These are phyloP conservation scores for Actenoides lindsayi DNA, from an alignment of 2,113 vertebrate genomes.

Conservation along the genomic window DNA sequence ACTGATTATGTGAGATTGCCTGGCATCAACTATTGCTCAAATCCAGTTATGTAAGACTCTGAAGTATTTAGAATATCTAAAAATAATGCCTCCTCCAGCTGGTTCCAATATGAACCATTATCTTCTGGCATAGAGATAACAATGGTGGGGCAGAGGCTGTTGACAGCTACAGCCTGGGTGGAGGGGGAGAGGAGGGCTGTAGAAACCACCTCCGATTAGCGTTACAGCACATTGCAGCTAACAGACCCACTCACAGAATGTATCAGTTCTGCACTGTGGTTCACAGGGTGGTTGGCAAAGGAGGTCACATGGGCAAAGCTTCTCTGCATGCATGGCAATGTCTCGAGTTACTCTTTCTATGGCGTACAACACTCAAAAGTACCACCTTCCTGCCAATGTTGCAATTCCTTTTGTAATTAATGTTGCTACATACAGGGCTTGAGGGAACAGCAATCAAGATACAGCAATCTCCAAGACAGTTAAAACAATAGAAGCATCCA, in stretches of 20 bases:
- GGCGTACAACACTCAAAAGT: neutral
- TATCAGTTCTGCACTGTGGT: neutral
- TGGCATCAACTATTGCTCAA: slow-evolving; percentile 18
- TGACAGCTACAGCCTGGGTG: neutral
- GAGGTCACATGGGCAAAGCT: neutral
- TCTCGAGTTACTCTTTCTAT: neutral
- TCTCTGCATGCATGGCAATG: neutral
- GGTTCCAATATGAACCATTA: neutral
- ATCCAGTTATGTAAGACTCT: slow-evolving; percentile 29
- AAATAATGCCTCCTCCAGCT: slow-evolving; percentile 20
- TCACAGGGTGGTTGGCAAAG: neutral
- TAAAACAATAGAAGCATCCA: fast-evolving
- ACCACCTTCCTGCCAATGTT: fast-evolving
- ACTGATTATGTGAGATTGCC: neutral
- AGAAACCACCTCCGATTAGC: neutral
- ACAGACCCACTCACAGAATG: neutral
- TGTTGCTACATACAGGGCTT: neutral
- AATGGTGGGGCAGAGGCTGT: neutral
- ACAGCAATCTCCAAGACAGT: neutral
- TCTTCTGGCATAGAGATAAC: neutral
- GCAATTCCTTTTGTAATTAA: neutral
- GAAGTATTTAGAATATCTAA: slow-evolving; percentile 8
- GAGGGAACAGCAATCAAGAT: neutral
- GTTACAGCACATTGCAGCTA: fast-evolving
- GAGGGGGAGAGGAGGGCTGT: neutral